Conservation (phyloP, 2,113 vertebrate genomes). For the Myrmecophaga tridactyla region DNA sequence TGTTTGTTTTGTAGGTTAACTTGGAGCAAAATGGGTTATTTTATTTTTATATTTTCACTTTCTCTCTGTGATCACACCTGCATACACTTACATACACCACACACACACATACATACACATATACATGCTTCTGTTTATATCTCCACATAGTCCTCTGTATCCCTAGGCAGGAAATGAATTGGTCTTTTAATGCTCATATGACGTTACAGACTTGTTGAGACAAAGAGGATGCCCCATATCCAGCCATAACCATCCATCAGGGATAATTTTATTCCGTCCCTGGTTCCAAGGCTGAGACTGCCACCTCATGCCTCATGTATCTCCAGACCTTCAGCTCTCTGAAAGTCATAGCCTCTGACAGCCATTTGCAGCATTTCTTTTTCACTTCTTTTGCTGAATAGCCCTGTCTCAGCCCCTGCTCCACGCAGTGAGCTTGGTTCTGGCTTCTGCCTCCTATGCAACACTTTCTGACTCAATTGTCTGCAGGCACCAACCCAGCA, state of each 20-base stretch:
- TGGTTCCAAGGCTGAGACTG: not conserved
- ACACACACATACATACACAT: not conserved
- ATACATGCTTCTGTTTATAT: not conserved
- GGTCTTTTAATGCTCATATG: not conserved
- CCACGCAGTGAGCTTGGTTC: fast-evolving
- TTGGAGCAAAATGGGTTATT: not conserved
- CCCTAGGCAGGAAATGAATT: not conserved
- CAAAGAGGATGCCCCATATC: not conserved
- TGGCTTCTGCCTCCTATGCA: not conserved
- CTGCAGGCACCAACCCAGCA: fast-evolving
- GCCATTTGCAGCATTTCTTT: fast-evolving
- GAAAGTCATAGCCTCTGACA: not conserved
- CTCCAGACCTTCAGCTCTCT: not conserved
- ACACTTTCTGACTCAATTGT: not conserved
- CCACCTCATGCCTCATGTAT: not conserved
- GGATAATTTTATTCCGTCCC: not conserved
- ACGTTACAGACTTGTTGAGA: not conserved
- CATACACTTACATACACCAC: no score
- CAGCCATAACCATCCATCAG: not conserved
- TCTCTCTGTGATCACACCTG: not conserved
- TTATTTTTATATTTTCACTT: not conserved
- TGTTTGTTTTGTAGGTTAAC: not conserved
- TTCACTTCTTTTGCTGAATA: not conserved
- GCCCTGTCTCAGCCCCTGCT: not conserved
- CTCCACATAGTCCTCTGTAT: not conserved